These are phyloP conservation scores for Orius insidiosus DNA, from an alignment of 1,140 invertebrate species.

Conservation along the genomic window DNA sequence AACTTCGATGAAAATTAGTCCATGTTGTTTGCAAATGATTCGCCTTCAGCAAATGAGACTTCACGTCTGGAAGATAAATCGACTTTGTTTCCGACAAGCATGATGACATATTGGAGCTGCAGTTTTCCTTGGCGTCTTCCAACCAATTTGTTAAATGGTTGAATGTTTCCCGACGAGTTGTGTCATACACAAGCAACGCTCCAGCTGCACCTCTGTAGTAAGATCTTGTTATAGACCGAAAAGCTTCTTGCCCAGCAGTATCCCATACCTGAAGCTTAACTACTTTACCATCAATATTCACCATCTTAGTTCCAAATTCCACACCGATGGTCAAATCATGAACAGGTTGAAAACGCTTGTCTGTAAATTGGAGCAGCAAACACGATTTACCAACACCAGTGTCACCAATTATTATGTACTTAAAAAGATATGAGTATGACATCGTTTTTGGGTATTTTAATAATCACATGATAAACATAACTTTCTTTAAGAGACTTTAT, in stretches of 20 bases:
- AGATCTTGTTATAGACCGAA: conserved; percentile 96
- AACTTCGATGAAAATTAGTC: conserved; percentile 98
- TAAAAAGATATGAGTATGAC: conserved; percentile 99
- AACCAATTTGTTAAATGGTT: conserved; percentile 99
- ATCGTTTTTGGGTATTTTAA: too few species aligned
- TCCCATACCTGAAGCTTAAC: conserved; percentile 98
- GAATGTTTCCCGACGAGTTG: conserved; percentile 95
- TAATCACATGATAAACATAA: background rate
- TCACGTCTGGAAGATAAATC: conserved; percentile 94
- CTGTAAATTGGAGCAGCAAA: conserved; percentile 95
- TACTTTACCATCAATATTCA: conserved; percentile 98
- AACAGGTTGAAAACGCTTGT: conserved; percentile 99
- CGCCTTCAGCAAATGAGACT: conserved; percentile 96
- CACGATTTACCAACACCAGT: conserved; percentile 99
- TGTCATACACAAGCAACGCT: conserved; percentile 96
- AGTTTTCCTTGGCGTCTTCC: conserved; percentile 97
- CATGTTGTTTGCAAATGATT: conserved; percentile 97
- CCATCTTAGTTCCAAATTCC: conserved; percentile 99
- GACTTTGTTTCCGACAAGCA: conserved; percentile 94
- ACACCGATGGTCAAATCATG: conserved; percentile 99
- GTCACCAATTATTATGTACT: conserved; percentile 99
- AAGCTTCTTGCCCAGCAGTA: conserved; percentile 95
- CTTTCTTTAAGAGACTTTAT: too few species aligned
- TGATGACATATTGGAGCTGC: conserved; percentile 99
- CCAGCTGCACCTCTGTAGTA: conserved; percentile 98